A percentile compares a stretch with the other conserved stretches of the same genome.
These are phyloP conservation scores for Therioaphis trifolii DNA, from an alignment of 2,888 invertebrate genomes.

Conservation along the genomic window DNA sequence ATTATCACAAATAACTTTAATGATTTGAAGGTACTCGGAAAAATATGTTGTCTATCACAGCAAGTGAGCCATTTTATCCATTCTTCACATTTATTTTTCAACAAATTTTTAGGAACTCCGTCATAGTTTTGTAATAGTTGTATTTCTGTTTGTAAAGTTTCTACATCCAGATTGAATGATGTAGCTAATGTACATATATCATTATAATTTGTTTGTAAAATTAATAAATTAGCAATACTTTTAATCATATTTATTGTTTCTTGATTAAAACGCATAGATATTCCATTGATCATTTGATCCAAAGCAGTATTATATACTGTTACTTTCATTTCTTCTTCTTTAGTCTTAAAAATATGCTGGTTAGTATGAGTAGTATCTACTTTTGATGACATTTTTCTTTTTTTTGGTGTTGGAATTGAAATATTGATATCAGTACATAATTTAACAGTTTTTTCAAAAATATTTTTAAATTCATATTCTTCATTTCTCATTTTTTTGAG, in stretches of 20 bases:
- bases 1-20: too few species aligned
- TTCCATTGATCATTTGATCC: constrained; percentile 39
- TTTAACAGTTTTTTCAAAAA: constrained; percentile 17
- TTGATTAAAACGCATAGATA: constrained; percentile 26
- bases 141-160: not conserved
- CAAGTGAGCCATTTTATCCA: too few species aligned
- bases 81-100: too few species aligned
- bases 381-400: constrained; percentile 24
- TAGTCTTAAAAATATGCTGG: constrained; percentile 18
- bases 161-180: not conserved
- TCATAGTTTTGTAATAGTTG: not conserved
- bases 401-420: constrained; percentile 1
- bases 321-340: constrained; percentile 27
- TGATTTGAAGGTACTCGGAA: too few species aligned
- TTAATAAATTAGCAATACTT: constrained; percentile 19
- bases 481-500: constrained; percentile 30
- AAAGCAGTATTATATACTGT: constrained; percentile 30
- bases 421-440: not conserved
- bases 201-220: constrained; percentile 1
- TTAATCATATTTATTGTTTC: constrained; percentile 30
- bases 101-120: not conserved
- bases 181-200: constrained; percentile 3
- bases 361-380: constrained; percentile 11
- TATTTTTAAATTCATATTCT: constrained; percentile 6
- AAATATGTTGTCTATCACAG: too few species aligned